phyloP scores from a whole-genome alignment of 1,140 invertebrate species.

The Drosophila asahinai region DNA sequence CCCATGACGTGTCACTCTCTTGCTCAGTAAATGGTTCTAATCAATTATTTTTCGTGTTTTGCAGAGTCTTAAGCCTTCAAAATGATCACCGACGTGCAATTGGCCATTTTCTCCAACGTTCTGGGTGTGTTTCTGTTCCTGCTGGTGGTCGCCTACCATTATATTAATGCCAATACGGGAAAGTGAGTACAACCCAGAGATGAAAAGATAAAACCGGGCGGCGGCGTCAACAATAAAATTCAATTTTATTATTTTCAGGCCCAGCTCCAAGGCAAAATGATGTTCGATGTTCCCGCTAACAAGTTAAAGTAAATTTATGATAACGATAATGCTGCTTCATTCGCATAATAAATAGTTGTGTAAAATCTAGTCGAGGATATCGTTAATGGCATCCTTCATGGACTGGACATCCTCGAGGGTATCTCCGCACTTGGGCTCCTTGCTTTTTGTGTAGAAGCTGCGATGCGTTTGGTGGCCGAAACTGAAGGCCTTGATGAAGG shows the following conservation, averaged over 20 bases:
- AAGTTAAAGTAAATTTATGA: conserved; percentile 33
- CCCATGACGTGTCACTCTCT: conserved; percentile 44
- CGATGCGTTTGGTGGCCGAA: conserved; percentile 49
- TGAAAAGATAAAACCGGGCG: not conserved
- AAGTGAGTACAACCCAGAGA: conserved; percentile 58
- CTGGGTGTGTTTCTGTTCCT: conserved; percentile 97
- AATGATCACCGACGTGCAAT: conserved; percentile 98
- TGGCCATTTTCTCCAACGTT: conserved; percentile 98
- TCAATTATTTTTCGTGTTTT: conserved; percentile 19
- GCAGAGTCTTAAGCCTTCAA: conserved; percentile 27
- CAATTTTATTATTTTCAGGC: conserved; percentile 64
- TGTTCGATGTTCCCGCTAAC: conserved; percentile 51
- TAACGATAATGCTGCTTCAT: conserved; percentile 52
- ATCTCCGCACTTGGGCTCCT: conserved; percentile 11
- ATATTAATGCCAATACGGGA: conserved; percentile 94
- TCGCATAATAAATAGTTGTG: conserved; percentile 67
- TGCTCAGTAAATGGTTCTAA: conserved; percentile 14
- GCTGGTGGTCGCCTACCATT: conserved; percentile 97
- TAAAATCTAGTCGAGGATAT: conserved; percentile 56
- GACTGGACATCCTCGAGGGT: conserved; percentile 46
- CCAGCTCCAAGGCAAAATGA: conserved; percentile 71
- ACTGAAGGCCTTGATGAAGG: conserved; percentile 49
- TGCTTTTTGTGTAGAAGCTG: conserved; percentile 44
- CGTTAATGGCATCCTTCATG: conserved; percentile 62
- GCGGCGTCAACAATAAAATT: conserved; percentile 25